These are phyloP conservation scores for Acleris literana DNA, from an alignment of 2,888 invertebrate genomes.

Conservation along the genomic window DNA sequence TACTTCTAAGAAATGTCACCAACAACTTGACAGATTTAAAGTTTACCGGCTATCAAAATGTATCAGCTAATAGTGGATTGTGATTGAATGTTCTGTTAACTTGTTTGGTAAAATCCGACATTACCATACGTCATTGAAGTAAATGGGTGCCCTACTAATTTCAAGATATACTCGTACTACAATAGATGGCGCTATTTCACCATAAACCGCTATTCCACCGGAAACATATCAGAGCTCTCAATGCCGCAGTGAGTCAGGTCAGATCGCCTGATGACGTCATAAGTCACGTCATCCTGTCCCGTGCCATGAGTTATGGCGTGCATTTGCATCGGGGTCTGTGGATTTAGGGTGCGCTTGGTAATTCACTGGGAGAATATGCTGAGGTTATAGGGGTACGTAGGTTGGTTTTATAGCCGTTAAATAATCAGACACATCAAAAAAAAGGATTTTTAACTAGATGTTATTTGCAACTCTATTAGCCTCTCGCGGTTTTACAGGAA, in stretches of 20 bases:
- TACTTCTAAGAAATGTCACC: too few relatives aligned
- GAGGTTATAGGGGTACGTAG: slow-evolving; percentile 3
- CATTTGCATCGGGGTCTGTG: slow-evolving; percentile 48
- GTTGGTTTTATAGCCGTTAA: not conserved
- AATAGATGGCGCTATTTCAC: slow-evolving; percentile 33
- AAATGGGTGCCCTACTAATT: too few relatives aligned
- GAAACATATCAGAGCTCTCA: slow-evolving; percentile 48
- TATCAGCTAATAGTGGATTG: too few relatives aligned
- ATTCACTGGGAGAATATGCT: slow-evolving; percentile 10
- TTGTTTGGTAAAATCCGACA: too few relatives aligned
- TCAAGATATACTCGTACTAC: too few relatives aligned
- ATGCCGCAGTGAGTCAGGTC: slow-evolving; percentile 48
- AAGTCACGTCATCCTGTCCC: slow-evolving; percentile 55
- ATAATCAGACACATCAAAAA: too few relatives aligned
- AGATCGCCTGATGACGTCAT: slow-evolving; percentile 53
- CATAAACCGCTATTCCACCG: slow-evolving; percentile 46
- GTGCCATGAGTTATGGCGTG: slow-evolving; percentile 55
- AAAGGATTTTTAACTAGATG: not conserved
- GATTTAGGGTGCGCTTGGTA: slow-evolving; percentile 21
- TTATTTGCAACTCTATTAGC: not conserved
- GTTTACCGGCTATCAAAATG: too few relatives aligned
- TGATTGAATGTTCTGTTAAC: too few relatives aligned
- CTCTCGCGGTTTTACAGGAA: too few relatives aligned
- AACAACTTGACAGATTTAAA: too few relatives aligned
- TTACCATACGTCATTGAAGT: too few relatives aligned